Conservation (phyloP, 2,888 invertebrate genomes). For the Trissolcus japonicus region DNA sequence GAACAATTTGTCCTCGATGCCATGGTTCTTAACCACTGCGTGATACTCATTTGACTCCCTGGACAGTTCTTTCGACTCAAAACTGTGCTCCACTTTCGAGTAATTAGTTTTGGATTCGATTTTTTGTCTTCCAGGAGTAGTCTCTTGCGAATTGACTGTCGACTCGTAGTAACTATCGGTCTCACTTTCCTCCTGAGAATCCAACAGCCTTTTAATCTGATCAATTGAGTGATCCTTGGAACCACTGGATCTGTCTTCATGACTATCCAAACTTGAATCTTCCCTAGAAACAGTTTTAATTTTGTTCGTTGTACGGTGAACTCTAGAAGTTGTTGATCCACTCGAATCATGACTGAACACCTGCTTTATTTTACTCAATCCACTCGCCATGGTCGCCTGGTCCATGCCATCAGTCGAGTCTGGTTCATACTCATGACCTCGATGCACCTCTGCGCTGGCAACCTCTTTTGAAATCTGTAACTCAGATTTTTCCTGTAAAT, state of each 20-base stretch:
- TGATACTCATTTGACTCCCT: neutral
- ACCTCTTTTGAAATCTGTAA: neutral
- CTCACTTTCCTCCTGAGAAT: neutral
- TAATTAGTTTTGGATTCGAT: neutral
- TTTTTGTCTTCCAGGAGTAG: too few species aligned
- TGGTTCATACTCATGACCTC: neutral
- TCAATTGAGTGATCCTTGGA: neutral
- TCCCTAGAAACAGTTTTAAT: neutral
- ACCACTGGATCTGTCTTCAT: neutral
- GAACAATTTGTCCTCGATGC: conserved; percentile 38
- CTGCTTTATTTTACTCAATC: too few species aligned
- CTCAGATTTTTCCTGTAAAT: neutral
- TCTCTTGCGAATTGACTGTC: neutral
- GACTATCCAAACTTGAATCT: neutral
- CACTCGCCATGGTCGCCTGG: neutral
- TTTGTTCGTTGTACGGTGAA: neutral
- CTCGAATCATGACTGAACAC: neutral
- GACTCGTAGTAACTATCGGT: neutral
- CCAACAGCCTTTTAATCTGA: neutral
- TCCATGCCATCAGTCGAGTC: neutral
- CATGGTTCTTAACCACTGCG: conserved; percentile 7
- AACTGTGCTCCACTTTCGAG: neutral
- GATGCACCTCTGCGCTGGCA: neutral
- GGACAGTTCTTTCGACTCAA: neutral
- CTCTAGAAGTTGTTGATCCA: neutral